Evolutionary conservation across 1,140 invertebrate genomes (phyloP).

Genomic region (Watersipora subatra): DNA sequence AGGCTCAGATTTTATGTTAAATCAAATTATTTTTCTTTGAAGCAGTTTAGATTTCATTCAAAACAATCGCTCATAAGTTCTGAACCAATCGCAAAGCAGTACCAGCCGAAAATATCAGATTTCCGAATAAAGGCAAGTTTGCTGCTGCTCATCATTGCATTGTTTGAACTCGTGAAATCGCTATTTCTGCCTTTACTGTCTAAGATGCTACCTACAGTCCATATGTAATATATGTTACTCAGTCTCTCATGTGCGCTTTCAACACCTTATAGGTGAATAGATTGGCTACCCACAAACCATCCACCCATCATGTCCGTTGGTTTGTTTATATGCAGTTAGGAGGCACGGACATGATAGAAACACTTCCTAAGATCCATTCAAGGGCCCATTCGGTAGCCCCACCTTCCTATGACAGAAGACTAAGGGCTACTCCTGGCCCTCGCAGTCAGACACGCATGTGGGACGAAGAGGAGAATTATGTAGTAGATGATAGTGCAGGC

Average conservation of each 20-base stretch:
- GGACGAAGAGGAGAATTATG: background rate
- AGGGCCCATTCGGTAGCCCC: too few relatives aligned
- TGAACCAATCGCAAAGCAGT: too few relatives aligned
- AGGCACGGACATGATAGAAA: background rate
- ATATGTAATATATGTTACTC: background rate
- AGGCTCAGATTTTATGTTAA: too few relatives aligned
- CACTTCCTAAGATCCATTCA: background rate
- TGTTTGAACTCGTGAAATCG: background rate
- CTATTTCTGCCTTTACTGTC: background rate
- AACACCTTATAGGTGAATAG: too few relatives aligned
- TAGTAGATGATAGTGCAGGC: background rate
- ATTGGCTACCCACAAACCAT: too few relatives aligned
- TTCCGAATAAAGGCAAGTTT: too few relatives aligned
- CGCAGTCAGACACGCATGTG: background rate
- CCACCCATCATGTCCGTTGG: too few relatives aligned
- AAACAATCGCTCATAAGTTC: too few relatives aligned
- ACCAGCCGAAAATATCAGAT: too few relatives aligned
- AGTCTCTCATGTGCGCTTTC: background rate
- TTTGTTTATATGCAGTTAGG: background rate
- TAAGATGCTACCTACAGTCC: background rate
- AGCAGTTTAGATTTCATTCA: too few relatives aligned
- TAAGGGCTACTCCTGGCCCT: background rate
- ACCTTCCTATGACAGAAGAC: background rate
- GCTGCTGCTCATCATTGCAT: background rate
- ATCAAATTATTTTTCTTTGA: too few relatives aligned